Conservation (phyloP, 2,113 vertebrate genomes). For the Formicarius rufipectus region DNA sequence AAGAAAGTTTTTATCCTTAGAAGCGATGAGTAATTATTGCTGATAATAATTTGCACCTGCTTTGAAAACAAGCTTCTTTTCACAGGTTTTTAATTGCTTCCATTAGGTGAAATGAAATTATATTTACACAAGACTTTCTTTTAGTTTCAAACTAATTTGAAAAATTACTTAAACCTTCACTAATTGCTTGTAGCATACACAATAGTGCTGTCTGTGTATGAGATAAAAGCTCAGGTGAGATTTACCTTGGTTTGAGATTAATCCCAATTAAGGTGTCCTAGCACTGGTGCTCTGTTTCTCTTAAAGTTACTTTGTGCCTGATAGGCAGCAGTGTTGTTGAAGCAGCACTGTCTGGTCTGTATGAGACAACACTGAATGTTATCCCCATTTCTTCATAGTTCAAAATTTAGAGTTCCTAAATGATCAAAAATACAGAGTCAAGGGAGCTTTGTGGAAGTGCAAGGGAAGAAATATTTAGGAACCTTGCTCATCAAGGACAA, state of each 20-base stretch:
- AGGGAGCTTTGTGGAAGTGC: not conserved
- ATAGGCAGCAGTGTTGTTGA: not conserved
- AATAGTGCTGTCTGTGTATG: not conserved
- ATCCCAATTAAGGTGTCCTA: not conserved
- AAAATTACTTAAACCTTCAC: not conserved
- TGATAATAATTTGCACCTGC: not conserved
- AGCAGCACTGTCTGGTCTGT: not conserved
- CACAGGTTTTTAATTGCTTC: not conserved
- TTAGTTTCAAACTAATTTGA: constrained; percentile 3
- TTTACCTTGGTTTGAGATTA: not conserved
- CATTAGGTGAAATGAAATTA: constrained; percentile 1
- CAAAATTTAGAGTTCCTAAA: not conserved
- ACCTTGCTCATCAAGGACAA: not conserved
- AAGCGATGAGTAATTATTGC: not conserved
- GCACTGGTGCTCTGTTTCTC: not conserved
- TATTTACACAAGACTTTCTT: constrained; percentile 31
- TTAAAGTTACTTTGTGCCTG: not conserved
- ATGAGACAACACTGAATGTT: not conserved
- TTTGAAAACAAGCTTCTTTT: not conserved
- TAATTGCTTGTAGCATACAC: not conserved
- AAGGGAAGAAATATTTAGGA: not conserved
- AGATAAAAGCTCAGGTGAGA: not conserved
- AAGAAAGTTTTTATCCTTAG: not conserved
- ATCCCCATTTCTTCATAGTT: not conserved
- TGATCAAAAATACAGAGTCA: accelerated